Evolutionary conservation across 2,113 vertebrate genomes (phyloP).

Genomic region (Bungarus multicinctus): DNA sequence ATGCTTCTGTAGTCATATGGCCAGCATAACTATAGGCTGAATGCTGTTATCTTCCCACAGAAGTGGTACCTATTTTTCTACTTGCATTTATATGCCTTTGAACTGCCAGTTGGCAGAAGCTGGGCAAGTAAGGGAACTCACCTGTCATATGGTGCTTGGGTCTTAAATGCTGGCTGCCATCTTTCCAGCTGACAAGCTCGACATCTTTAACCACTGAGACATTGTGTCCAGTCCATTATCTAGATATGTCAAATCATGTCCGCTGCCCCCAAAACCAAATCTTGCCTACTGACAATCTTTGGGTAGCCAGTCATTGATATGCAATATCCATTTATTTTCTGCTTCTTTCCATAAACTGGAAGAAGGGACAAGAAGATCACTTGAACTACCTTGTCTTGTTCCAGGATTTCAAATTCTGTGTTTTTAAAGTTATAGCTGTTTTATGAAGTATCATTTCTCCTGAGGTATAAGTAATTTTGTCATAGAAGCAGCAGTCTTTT

Average conservation of each 20-base stretch:
- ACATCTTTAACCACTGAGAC: too few relatives aligned
- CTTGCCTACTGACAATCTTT: neutral
- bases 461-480: neutral
- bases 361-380: neutral
- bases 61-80: neutral
- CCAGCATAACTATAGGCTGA: neutral
- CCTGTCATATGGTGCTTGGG: neutral
- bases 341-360: neutral
- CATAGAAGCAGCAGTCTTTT: neutral
- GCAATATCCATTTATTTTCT: neutral
- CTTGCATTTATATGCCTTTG: neutral
- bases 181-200: too few relatives aligned
- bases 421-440: neutral
- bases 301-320: neutral
- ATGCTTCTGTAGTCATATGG: neutral
- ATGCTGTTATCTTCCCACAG: neutral
- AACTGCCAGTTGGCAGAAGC: neutral
- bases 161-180: neutral
- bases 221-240: neutral
- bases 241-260: neutral
- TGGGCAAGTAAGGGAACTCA: neutral
- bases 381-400: neutral
- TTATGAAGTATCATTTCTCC: neutral
- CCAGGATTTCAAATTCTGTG: neutral
- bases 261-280: neutral